A percentile compares a stretch with the other conserved stretches of the same genome.
Conservation (phyloP, 2,113 vertebrate genomes). For the Labrus mixtus region DNA sequence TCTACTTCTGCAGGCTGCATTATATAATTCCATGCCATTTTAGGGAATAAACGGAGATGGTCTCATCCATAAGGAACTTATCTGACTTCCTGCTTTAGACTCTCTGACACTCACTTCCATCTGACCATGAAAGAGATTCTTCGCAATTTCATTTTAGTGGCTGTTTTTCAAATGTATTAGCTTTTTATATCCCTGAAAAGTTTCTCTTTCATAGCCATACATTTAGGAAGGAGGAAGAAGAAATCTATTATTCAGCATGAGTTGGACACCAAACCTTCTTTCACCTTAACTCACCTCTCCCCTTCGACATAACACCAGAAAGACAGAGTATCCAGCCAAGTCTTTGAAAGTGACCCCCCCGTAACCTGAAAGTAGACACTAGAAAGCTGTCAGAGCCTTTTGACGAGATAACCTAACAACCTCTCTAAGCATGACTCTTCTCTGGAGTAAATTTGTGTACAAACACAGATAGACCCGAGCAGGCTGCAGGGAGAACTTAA, state of each 20-base stretch:
- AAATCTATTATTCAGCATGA: background rate
- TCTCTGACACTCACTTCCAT: background rate
- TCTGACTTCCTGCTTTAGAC: background rate
- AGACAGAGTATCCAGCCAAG: background rate
- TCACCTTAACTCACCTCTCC: slow-evolving; percentile 31
- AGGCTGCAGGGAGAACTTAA: background rate
- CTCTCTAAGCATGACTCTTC: background rate
- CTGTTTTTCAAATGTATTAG: background rate
- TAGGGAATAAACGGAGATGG: slow-evolving; percentile 35
- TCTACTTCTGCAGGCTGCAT: background rate
- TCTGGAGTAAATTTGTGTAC: background rate
- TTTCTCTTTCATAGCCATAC: background rate
- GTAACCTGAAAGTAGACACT: slow-evolving; percentile 26
- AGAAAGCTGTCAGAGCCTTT: background rate
- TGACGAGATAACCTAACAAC: slow-evolving; percentile 15
- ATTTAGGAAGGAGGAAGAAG: background rate
- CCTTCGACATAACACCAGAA: slow-evolving; percentile 15
- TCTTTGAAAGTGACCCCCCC: slow-evolving; percentile 27
- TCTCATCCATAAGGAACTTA: slow-evolving; percentile 6
- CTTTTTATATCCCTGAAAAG: background rate
- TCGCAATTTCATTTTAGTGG: background rate
- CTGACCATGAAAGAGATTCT: slow-evolving; percentile 13
- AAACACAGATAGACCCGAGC: background rate
- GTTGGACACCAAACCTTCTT: background rate
- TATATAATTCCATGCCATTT: slow-evolving; percentile 46